Percentiles rank a stretch among this genome's conserved stretches.
These are phyloP conservation scores for Oncorhynchus mykiss DNA, from an alignment of 2,113 vertebrate genomes.

Conservation along the genomic window DNA sequence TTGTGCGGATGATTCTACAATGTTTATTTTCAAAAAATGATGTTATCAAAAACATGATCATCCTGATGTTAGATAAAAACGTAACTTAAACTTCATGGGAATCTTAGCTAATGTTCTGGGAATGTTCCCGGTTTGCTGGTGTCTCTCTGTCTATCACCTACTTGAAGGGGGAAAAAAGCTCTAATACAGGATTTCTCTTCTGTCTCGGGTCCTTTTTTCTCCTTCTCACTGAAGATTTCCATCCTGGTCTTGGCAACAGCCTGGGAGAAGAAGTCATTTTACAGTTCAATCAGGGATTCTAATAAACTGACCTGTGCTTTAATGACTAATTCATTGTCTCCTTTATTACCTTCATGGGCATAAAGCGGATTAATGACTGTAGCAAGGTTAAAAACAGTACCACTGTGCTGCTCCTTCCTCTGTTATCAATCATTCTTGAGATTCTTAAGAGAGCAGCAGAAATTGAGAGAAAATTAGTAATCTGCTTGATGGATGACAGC, in stretches of 20 bases:
- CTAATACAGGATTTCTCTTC: not conserved
- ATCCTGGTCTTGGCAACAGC: slow-evolving; percentile 35
- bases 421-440: slow-evolving; percentile 78
- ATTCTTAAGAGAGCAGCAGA: slow-evolving; percentile 71
- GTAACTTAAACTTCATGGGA: too few species aligned
- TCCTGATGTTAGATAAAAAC: too few species aligned
- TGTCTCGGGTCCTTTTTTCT: slow-evolving; percentile 15
- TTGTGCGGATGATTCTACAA: too few species aligned
- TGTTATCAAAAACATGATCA: too few species aligned
- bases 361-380: slow-evolving; percentile 80
- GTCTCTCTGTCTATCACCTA: not conserved
- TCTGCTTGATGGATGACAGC: slow-evolving; percentile 71
- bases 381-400: slow-evolving; percentile 81
- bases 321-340: slow-evolving; percentile 80
- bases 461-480: slow-evolving; percentile 77
- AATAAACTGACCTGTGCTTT: slow-evolving; percentile 79
- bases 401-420: slow-evolving; percentile 72
- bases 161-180: not conserved
- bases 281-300: slow-evolving; percentile 79
- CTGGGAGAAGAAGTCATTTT: slow-evolving; percentile 71
- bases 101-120: too few species aligned
- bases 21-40: too few species aligned
- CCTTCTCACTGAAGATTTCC: slow-evolving; percentile 55
- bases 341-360: slow-evolving; percentile 78
- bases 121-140: too few species aligned